A percentile compares a stretch with the other conserved stretches of the same genome.
These are phyloP conservation scores for Drosophila pectinifera DNA, from an alignment of 1,140 invertebrate genomes.

Conservation along the genomic window DNA sequence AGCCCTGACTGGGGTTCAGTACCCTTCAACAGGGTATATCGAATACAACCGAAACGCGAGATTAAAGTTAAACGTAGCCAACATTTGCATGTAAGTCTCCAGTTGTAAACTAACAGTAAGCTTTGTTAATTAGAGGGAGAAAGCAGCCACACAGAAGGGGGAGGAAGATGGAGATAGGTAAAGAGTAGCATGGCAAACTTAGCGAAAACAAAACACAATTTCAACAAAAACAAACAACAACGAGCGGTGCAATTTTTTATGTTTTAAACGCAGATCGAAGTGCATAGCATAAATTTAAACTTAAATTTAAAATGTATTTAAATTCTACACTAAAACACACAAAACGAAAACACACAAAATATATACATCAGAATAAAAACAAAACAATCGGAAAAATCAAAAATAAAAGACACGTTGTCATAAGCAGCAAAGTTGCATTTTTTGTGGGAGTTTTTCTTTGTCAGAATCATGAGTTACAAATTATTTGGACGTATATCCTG, in stretches of 20 bases:
- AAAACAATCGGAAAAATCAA: constrained; percentile 40
- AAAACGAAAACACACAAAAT: constrained; percentile 28
- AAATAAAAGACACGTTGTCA: constrained; percentile 63
- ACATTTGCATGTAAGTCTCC: constrained; percentile 71
- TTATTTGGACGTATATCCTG: no score
- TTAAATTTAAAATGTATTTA: constrained; percentile 69
- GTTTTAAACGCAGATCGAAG: constrained; percentile 79
- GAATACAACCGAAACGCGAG: constrained; percentile 61
- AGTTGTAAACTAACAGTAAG: constrained; percentile 72
- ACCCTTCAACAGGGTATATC: background rate
- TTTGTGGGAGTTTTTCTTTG: no score
- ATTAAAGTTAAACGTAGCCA: constrained; percentile 80
- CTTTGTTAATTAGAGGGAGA: constrained; percentile 50
- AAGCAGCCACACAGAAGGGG: background rate
- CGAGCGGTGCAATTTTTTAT: constrained; percentile 82
- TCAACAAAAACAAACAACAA: constrained; percentile 58
- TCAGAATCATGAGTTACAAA: no score
- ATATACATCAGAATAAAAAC: constrained; percentile 44
- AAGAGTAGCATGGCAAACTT: constrained; percentile 12
- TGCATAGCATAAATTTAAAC: constrained; percentile 82
- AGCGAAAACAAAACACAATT: constrained; percentile 25
- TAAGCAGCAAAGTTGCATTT: constrained; percentile 25
- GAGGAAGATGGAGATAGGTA: background rate
- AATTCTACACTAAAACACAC: constrained; percentile 72
- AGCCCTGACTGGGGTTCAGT: background rate